Base-by-base conservation (phyloP, 2,888 invertebrate species). In the Luperina testacea region DNA sequence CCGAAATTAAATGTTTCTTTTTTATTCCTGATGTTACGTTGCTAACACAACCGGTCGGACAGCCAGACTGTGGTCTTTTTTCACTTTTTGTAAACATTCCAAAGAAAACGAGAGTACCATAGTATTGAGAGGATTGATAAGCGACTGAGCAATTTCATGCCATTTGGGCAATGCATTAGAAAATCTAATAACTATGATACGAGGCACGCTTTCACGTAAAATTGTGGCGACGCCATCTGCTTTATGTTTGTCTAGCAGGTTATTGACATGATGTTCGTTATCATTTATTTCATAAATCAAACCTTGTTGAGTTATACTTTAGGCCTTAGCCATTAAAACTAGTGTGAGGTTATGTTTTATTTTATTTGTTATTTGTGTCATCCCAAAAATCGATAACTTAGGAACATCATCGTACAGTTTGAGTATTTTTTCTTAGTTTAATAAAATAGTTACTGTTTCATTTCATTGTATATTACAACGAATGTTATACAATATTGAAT, bases 121-220 rank as follows among this genome's bases (percentile, higher is more conserved):
- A 82, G 80, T 81, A 90, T 90, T 90, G 88, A 90, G 88, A 90
- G 86, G 83, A 91, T 90, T 90, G 91, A 88, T 90, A 90, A 87
- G 83, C 82, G 73, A 81, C 84, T 87, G 83, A 83, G 82, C 91
- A 93, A 94, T 94, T 94, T 94, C 92, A 93, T 92, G 94, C 91
- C 87, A 89, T 92, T 93, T 91, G 88, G 86, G 74, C 89, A 89
- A 85, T 87, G 87, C 86, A 85, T 88, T 90, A 88, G 85, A 88
- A 91, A 91, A 86, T 81, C 69, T 91, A 90, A 89, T 88, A 86
- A 83, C 81, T 64, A 85, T 77, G 85, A 90, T 91, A 87, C 83
- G 83, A 84, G 77, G 79, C 83, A 77, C 87, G 86, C 94, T 94
- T 94, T 95, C 94, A 92, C 94, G 86, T 88, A 83, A 92, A 91